phyloP scores from a whole-genome alignment of 2,113 vertebrate genomes.

The Bolborhynchus lineola region DNA sequence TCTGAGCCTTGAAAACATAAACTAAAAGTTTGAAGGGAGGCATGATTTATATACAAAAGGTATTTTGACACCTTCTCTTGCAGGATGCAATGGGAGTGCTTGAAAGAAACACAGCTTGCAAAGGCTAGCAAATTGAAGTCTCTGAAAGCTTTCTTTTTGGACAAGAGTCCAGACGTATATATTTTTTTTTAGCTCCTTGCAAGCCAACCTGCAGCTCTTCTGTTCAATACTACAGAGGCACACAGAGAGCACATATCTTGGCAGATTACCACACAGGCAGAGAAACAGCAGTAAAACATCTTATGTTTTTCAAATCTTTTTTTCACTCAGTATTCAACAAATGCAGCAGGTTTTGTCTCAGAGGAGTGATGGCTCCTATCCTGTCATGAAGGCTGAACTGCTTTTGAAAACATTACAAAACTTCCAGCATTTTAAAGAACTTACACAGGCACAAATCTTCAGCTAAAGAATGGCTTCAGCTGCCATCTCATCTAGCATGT shows the following conservation, averaged over 20 bases:
- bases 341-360: neutral
- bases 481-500: neutral
- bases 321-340: neutral
- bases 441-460: neutral
- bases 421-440: neutral
- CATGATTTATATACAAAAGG: neutral
- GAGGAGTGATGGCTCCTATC: neutral
- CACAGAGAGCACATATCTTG: accelerated
- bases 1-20: neutral
- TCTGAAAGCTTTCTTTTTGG: neutral
- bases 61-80: neutral
- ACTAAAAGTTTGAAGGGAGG: neutral
- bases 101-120: neutral
- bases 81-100: neutral
- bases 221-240: neutral
- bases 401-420: neutral
- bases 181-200: neutral
- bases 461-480: neutral
- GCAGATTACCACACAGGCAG: neutral
- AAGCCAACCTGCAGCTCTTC: neutral
- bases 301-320: neutral
- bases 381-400: neutral
- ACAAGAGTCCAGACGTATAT: neutral
- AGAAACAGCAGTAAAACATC: neutral
- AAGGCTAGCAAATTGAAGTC: neutral